Evolutionary conservation across 2,888 invertebrate genomes (phyloP).

Genomic region (Chalcis sispes): DNA sequence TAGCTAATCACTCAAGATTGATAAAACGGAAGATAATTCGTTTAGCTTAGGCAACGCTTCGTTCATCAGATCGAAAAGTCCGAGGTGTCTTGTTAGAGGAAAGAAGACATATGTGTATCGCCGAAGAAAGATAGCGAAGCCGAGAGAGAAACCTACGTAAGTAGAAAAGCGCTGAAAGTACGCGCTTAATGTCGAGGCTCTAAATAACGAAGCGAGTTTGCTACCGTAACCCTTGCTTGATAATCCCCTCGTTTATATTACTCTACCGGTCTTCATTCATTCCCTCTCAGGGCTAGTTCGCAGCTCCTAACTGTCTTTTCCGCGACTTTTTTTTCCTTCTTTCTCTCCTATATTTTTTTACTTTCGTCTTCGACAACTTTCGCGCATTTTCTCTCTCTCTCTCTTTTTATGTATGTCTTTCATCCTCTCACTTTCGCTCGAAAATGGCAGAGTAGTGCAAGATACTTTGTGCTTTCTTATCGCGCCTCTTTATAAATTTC

Average conservation of each 20-base stretch:
- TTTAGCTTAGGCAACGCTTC: too few species aligned
- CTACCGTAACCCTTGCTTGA: constrained; percentile 58
- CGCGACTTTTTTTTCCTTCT: constrained; percentile 38
- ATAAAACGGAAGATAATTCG: too few species aligned
- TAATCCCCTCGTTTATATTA: constrained; percentile 68
- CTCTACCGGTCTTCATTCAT: constrained; percentile 56
- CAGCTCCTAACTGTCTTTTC: constrained; percentile 25
- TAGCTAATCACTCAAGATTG: too few species aligned
- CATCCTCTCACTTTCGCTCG: neutral
- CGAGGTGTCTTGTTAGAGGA: constrained; percentile 4
- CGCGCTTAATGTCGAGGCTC: constrained; percentile 34
- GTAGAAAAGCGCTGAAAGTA: constrained; percentile 37
- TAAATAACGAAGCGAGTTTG: constrained; percentile 35
- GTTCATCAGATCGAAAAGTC: too few species aligned
- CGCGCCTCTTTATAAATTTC: constrained; percentile 41
- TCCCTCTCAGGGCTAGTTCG: constrained; percentile 8
- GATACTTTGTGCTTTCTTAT: constrained; percentile 40
- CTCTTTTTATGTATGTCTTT: neutral
- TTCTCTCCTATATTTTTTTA: too few species aligned
- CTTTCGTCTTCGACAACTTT: neutral
- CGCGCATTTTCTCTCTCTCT: neutral
- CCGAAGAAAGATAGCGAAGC: constrained; percentile 30
- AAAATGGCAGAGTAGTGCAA: constrained; percentile 37
- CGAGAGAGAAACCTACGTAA: constrained; percentile 1
- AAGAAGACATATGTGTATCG: constrained; percentile 42